Evolutionary conservation across 2,797 vertebrate species (phyloP).

Genomic region (Buceros bicornis): DNA sequence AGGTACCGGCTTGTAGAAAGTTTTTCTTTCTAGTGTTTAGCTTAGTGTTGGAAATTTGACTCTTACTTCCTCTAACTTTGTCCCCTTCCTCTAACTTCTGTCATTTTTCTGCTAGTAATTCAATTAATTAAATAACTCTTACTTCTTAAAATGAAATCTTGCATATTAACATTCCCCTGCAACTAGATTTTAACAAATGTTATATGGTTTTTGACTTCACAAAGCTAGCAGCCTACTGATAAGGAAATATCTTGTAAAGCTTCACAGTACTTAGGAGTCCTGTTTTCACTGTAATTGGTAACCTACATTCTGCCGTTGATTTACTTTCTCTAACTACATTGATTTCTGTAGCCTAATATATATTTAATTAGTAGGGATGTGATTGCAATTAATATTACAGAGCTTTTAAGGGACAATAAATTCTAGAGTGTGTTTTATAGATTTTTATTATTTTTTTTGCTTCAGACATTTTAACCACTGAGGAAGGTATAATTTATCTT

Average conservation of each 20-base stretch:
- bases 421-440: constrained; percentile 23
- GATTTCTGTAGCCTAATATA: constrained; percentile 60
- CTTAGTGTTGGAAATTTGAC: constrained; percentile 37
- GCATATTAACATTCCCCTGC: constrained; percentile 34
- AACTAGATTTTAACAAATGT: constrained; percentile 67
- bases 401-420: constrained; percentile 60
- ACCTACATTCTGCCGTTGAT: constrained; percentile 44
- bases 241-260: constrained; percentile 33
- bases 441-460: constrained; percentile 38
- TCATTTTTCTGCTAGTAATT: constrained; percentile 50
- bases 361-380: constrained; percentile 65
- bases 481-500: constrained; percentile 26
- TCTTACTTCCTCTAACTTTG: constrained; percentile 12
- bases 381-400: constrained; percentile 37
- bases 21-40: neutral
- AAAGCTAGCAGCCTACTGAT: neutral
- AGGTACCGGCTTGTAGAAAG: neutral
- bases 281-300: neutral
- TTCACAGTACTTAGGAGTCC: constrained; percentile 1
- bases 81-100: constrained; percentile 56
- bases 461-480: constrained; percentile 30
- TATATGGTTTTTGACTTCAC: constrained; percentile 53
- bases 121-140: constrained; percentile 58
- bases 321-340: constrained; percentile 44
- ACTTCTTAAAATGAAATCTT: constrained; percentile 49